These are phyloP conservation scores for Hirtodrosophila confusa DNA, from an alignment of 2,888 invertebrate genomes.

Conservation along the genomic window DNA sequence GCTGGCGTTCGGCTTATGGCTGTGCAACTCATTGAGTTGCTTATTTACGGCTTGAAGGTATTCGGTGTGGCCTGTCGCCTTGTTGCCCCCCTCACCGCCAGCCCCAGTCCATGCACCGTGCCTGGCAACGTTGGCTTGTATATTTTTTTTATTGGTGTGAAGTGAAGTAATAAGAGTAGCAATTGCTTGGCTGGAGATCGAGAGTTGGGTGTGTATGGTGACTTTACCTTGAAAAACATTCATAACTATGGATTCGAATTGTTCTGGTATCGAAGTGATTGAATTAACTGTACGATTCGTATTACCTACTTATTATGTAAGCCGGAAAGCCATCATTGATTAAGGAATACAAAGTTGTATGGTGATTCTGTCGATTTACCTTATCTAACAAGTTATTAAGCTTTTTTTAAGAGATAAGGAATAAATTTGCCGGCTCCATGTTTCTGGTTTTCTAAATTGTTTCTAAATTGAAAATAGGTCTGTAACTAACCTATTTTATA, in stretches of 20 bases:
- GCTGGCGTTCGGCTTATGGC: constrained; percentile 72
- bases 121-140: constrained; percentile 6
- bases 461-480: too few relatives aligned
- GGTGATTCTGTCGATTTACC: too few relatives aligned
- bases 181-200: constrained; percentile 29
- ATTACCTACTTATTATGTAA: constrained; percentile 3
- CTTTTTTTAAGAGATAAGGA: too few relatives aligned
- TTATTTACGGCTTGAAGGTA: constrained; percentile 74
- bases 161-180: constrained; percentile 76
- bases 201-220: constrained; percentile 2
- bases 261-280: constrained; percentile 1
- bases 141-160: constrained; percentile 56
- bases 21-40: constrained; percentile 77
- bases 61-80: constrained; percentile 55
- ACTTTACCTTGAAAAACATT: constrained; percentile 5
- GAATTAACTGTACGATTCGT: neutral
- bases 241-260: constrained; percentile 1
- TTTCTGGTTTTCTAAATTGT: too few relatives aligned
- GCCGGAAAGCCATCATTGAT: too few relatives aligned
- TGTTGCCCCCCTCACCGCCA: neutral
- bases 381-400: too few relatives aligned
- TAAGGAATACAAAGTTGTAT: too few relatives aligned
- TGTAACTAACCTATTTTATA: too few relatives aligned
- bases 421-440: too few relatives aligned
- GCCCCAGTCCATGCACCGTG: neutral